Percentiles rank a stretch among this genome's conserved stretches.
Evolutionary conservation across 2,888 invertebrate species (phyloP).

Genomic region (Sminthurinus aureus): DNA sequence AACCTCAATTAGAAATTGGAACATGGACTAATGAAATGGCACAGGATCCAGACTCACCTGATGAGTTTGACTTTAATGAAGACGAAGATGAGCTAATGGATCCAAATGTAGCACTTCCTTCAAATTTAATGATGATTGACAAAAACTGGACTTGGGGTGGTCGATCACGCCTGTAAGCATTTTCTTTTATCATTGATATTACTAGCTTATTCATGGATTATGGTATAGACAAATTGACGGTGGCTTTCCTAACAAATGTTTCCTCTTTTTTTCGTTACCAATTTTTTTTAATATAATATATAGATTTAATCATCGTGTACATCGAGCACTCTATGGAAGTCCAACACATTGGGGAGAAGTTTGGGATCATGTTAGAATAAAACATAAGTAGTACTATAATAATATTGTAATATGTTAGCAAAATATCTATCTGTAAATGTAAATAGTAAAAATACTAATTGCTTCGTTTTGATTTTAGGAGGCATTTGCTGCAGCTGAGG

Average conservation of each 20-base stretch:
- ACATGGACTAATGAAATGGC: slow-evolving; percentile 95
- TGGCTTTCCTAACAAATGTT: too few relatives aligned
- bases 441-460: too few relatives aligned
- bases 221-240: too few relatives aligned
- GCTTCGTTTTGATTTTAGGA: slow-evolving; percentile 21
- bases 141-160: slow-evolving; percentile 60
- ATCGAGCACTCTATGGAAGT: slow-evolving; percentile 59
- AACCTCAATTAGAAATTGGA: slow-evolving; percentile 79
- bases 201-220: not conserved
- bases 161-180: slow-evolving; percentile 54
- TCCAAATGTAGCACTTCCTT: slow-evolving; percentile 67
- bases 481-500: slow-evolving; percentile 59
- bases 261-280: not conserved
- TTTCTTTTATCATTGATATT: slow-evolving; percentile 1
- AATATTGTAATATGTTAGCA: too few relatives aligned
- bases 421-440: too few relatives aligned
- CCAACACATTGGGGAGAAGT: slow-evolving; percentile 60
- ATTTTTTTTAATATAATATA: too few relatives aligned
- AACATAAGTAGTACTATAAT: too few relatives aligned
- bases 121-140: slow-evolving; percentile 70
- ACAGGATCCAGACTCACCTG: slow-evolving; percentile 58
- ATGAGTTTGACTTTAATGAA: slow-evolving; percentile 60
- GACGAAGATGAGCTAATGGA: slow-evolving; percentile 63
- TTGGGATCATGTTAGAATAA: slow-evolving; percentile 50
- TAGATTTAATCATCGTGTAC: slow-evolving; percentile 59